Evolutionary conservation across 2,888 invertebrate genomes (phyloP), one percentile per base, ranked within the genome.

Genomic region (Hyles lineata): DNA sequence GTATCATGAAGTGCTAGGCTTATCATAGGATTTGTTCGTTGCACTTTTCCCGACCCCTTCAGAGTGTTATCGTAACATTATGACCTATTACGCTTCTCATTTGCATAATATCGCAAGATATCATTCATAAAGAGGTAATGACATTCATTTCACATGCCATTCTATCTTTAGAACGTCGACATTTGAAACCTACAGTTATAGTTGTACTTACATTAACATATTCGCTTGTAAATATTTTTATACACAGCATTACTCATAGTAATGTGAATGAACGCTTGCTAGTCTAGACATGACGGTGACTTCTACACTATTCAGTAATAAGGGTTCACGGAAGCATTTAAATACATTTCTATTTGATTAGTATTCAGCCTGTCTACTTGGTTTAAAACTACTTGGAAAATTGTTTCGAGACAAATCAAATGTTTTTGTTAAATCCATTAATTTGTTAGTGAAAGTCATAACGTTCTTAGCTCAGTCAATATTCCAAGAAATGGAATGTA

Each of bases 401-500:
- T 60, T 32, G 32, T 62, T 15, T 43, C 43, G 50, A 50, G 11
- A 43, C 17, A 17, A 11, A 21, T 50, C 23, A 67, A 67, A 43
- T 67, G 11, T 67, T 67, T 62, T 50, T 67, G 23, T 23, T 21
- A 21, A 35, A 35, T 35, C n/a, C n/a, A 43, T 43, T 23, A 67
- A 35, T 21, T 15, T 50, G 23, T 67, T 0, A 43, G 67, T 23
- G 67, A 67, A 67, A 67, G 67, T 23, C 17, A 9, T 23, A 21
- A 50, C 7, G 2, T 43, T 67, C 17, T 32, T 67, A n/a, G 15
- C 63, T 21, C 43, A 55, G 55, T 55, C 43, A 67, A 17, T 50
- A 67, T 67, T 63, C 63, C 15, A 23, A 67, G 50, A 67, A 50
- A 67, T 50, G 21, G 50, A 67, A 67, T 67, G 50, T 67, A 67